A percentile compares a stretch with the other conserved stretches of the same genome.
phyloP scores from a whole-genome alignment of 2,888 invertebrate species.

The Amaurobius ferox region DNA sequence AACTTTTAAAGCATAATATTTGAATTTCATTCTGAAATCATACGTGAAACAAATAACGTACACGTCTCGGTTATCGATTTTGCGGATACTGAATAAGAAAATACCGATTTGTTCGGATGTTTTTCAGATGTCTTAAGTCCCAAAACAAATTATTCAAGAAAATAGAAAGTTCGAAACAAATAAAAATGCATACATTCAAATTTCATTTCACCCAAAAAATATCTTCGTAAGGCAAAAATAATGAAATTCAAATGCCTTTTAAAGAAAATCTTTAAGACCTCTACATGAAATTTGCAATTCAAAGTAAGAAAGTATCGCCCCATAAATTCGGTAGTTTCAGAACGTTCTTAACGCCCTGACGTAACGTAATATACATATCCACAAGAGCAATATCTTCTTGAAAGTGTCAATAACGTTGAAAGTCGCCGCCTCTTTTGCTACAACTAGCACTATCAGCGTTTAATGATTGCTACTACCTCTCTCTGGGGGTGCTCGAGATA shows the following conservation, averaged over 20 bases:
- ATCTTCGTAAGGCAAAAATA: neutral
- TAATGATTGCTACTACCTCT: constrained; percentile 46
- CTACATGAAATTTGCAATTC: constrained; percentile 9
- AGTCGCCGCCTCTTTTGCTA: constrained; percentile 51
- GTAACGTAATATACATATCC: constrained; percentile 25
- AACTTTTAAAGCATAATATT: too few species aligned
- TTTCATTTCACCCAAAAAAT: neutral
- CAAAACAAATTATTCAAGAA: too few species aligned
- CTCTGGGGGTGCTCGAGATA: constrained; percentile 44
- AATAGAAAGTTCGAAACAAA: too few species aligned
- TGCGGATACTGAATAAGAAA: too few species aligned
- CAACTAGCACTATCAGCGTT: constrained; percentile 42
- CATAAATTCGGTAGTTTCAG: neutral
- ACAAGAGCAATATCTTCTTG: constrained; percentile 41
- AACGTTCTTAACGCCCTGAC: neutral
- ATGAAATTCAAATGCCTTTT: neutral
- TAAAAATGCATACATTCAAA: neutral
- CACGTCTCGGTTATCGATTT: too few species aligned
- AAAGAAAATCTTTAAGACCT: constrained; percentile 1
- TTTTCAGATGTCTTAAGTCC: too few species aligned
- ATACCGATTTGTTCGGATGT: too few species aligned
- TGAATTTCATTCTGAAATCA: too few species aligned
- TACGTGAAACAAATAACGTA: too few species aligned
- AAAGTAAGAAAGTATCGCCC: neutral
- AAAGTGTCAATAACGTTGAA: constrained; percentile 61